A percentile compares a stretch with the other conserved stretches of the same genome.
phyloP scores from a whole-genome alignment of 2,113 vertebrate genomes.

The Egretta garzetta region DNA sequence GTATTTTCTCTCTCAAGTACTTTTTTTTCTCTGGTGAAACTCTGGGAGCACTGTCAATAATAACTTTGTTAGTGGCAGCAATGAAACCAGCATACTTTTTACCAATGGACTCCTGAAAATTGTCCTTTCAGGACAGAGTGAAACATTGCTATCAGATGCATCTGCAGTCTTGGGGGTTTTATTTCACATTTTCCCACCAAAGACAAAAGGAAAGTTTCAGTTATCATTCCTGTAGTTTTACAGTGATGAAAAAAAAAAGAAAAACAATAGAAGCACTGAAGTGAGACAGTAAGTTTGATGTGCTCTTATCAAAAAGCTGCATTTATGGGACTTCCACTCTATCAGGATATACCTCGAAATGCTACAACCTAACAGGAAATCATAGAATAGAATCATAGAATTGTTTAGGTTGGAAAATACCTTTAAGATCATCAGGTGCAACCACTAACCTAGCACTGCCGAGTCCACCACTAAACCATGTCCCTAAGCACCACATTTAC shows the following conservation, averaged over 20 bases:
- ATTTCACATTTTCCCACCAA: neutral
- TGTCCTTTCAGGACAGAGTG: neutral
- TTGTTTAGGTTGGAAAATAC: no score
- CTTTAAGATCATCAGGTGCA: no score
- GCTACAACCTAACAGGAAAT: neutral
- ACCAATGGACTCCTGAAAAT: neutral
- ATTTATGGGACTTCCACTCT: neutral
- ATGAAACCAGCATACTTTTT: neutral
- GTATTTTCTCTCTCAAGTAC: neutral
- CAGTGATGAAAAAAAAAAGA: constrained; percentile 32
- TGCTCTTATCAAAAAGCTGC: constrained; percentile 5
- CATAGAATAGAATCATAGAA: neutral
- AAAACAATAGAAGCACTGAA: constrained; percentile 18
- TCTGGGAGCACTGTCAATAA: neutral
- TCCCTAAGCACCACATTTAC: no score
- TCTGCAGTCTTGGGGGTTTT: neutral
- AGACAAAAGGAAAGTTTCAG: neutral
- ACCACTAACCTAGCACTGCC: no score
- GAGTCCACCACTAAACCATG: no score
- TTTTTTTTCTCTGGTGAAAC: neutral
- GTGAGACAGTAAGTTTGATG: neutral
- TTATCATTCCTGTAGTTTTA: neutral
- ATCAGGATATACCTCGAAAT: neutral
- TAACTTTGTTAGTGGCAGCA: neutral
- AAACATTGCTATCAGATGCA: neutral